These are phyloP conservation scores for Pantelozetes paolii DNA, from an alignment of 2,888 invertebrate species.

Conservation along the genomic window DNA sequence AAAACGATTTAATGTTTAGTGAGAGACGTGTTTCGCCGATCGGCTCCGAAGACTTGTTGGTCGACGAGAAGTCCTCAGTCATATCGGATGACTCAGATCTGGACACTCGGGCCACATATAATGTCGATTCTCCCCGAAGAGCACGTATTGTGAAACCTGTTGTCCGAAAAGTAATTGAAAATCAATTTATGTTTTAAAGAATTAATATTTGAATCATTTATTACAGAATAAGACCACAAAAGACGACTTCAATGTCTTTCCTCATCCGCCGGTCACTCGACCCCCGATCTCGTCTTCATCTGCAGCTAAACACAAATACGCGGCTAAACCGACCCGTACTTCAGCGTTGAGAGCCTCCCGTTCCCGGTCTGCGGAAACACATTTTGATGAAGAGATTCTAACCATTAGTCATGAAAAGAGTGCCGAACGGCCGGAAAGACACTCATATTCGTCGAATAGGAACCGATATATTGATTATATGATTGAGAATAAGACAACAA, in stretches of 20 bases:
- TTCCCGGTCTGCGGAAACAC: slow-evolving; percentile 50
- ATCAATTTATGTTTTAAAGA: not conserved
- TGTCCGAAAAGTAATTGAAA: slow-evolving; percentile 28
- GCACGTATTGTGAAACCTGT: slow-evolving; percentile 58
- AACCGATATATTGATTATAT: slow-evolving; percentile 14
- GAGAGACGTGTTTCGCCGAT: slow-evolving; percentile 5
- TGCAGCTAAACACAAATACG: slow-evolving; percentile 43
- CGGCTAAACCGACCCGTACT: slow-evolving; percentile 50
- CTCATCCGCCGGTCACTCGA: slow-evolving; percentile 45
- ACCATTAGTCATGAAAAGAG: too few relatives aligned
- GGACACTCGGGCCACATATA: slow-evolving; percentile 42
- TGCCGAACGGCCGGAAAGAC: not conserved
- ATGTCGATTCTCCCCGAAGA: slow-evolving; percentile 43
- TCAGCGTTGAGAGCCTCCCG: slow-evolving; percentile 50
- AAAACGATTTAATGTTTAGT: not conserved
- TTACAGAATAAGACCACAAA: not conserved
- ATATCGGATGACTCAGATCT: slow-evolving; percentile 40
- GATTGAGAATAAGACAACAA: not conserved
- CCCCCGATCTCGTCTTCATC: slow-evolving; percentile 45
- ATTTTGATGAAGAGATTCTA: not conserved
- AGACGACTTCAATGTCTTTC: not conserved
- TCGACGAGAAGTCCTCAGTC: not conserved
- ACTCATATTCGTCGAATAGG: not conserved
- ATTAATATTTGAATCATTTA: not conserved
- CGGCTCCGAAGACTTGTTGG: slow-evolving; percentile 20